Conservation (phyloP, 2,888 invertebrate genomes). For the Nymphalis polychloros region DNA sequence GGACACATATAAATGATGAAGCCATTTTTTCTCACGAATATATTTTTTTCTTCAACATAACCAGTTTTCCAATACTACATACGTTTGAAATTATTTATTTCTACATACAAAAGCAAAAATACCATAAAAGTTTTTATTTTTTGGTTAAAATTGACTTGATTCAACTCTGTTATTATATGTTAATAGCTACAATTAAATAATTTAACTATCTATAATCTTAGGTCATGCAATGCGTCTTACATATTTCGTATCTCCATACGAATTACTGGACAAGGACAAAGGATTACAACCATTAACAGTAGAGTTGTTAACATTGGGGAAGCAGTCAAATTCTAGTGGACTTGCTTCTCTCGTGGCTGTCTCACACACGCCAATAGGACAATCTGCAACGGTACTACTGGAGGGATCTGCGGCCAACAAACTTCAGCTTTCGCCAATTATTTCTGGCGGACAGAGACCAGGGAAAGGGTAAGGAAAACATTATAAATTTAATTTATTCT, state of each 20-base stretch:
- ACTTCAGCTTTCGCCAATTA: constrained; percentile 87
- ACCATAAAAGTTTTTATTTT: too few relatives aligned
- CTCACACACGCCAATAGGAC: constrained; percentile 86
- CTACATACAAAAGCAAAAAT: too few relatives aligned
- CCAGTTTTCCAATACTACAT: too few relatives aligned
- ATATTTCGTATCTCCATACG: constrained; percentile 96
- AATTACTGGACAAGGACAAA: constrained; percentile 90
- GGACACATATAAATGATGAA: too few relatives aligned
- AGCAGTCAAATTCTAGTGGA: constrained; percentile 60
- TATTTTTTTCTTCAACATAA: too few relatives aligned
- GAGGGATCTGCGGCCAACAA: constrained; percentile 94
- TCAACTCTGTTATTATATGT: too few relatives aligned
- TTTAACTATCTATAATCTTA: constrained; percentile 51
- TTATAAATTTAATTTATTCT: too few relatives aligned
- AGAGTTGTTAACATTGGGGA: constrained; percentile 84
- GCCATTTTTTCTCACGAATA: too few relatives aligned
- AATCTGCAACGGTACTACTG: constrained; percentile 93
- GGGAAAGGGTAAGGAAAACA: constrained; percentile 85
- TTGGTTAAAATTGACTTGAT: too few relatives aligned
- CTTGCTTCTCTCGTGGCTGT: constrained; percentile 69
- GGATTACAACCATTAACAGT: constrained; percentile 87
- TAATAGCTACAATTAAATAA: background rate
- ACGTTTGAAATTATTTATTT: too few relatives aligned
- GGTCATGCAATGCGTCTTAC: constrained; percentile 96
- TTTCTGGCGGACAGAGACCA: constrained; percentile 85